These are phyloP conservation scores for Ladona fulva DNA, from an alignment of 1,140 invertebrate genomes.

Conservation along the genomic window DNA sequence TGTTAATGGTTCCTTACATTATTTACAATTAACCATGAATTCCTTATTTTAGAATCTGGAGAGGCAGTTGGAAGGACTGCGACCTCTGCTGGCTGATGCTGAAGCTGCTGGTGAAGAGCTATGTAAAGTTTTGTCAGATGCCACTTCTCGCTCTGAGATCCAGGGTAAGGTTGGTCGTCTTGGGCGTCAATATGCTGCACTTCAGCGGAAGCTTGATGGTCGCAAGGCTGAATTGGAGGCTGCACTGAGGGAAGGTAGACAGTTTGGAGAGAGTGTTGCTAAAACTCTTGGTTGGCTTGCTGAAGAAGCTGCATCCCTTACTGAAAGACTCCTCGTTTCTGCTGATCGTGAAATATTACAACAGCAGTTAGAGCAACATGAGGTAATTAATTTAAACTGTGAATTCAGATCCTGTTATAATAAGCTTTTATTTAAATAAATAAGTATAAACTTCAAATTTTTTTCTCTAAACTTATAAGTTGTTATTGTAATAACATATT, in stretches of 20 bases:
- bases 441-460: no score
- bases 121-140: constrained; percentile 81
- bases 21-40: no score
- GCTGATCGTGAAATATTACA: constrained; percentile 74
- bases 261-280: constrained; percentile 77
- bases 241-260: constrained; percentile 68
- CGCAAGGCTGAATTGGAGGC: constrained; percentile 84
- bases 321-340: constrained; percentile 70
- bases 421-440: no score
- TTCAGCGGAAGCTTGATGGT: constrained; percentile 82
- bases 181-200: constrained; percentile 70
- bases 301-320: constrained; percentile 62
- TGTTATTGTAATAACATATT: no score
- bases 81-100: constrained; percentile 75
- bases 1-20: no score
- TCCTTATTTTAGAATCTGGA: constrained; percentile 55
- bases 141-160: constrained; percentile 81
- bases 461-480: no score
- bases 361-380: constrained; percentile 78
- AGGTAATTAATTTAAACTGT: constrained; percentile 36
- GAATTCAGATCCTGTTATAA: no score
- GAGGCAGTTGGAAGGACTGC: constrained; percentile 75
- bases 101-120: constrained; percentile 78
- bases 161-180: constrained; percentile 75
- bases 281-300: constrained; percentile 81